Conservation (phyloP, 2,113 vertebrate species). For the Benitochromis conjunctus region DNA sequence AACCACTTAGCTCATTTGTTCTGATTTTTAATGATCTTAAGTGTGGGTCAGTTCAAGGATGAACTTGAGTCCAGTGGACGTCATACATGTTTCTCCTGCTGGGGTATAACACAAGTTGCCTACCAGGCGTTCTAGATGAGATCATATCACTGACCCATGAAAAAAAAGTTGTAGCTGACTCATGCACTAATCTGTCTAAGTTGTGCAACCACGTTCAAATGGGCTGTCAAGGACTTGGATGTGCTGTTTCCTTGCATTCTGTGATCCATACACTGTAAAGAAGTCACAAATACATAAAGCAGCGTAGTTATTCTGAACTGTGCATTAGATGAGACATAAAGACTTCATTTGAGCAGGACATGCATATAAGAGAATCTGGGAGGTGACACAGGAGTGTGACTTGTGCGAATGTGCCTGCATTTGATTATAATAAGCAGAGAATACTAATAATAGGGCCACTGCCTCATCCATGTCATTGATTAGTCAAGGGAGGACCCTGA, state of each 20-base stretch:
- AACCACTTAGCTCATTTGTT: slow-evolving; percentile 15
- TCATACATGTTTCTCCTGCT: not conserved
- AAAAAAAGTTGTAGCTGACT: not conserved
- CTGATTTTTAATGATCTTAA: slow-evolving; percentile 19
- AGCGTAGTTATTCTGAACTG: not conserved
- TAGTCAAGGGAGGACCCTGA: slow-evolving; percentile 41
- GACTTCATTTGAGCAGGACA: not conserved
- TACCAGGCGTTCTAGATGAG: not conserved
- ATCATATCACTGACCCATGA: not conserved
- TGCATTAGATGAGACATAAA: not conserved
- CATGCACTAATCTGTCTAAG: not conserved
- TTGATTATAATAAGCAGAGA: slow-evolving; percentile 5
- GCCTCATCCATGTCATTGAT: slow-evolving; percentile 55
- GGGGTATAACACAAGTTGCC: not conserved
- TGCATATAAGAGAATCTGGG: not conserved
- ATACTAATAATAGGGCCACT: slow-evolving; percentile 23
- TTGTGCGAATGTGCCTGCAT: slow-evolving; percentile 1
- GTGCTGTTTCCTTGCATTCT: not conserved
- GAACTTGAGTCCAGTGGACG: not conserved
- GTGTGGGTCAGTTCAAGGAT: not conserved
- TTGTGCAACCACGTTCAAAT: not conserved
- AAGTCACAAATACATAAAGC: not conserved
- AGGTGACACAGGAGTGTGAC: not conserved
- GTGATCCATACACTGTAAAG: not conserved
- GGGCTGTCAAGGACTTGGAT: not conserved